Conservation (phyloP, 1,140 invertebrate genomes). For the Laupala kohalensis region DNA sequence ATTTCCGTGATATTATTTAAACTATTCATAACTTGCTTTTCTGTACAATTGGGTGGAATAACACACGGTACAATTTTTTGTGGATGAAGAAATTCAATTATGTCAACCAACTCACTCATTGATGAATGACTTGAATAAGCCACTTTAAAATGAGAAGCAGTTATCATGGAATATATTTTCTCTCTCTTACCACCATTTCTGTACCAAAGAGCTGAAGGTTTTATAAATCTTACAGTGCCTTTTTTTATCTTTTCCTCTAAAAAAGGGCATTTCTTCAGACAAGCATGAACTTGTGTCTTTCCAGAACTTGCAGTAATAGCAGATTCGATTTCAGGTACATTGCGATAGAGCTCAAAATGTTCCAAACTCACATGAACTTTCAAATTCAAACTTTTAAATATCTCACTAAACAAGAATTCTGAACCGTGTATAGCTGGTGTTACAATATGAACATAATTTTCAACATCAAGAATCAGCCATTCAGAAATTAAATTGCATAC, state of each 20-base stretch:
- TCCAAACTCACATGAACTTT: neutral
- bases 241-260: neutral
- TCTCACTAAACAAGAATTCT: neutral
- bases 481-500: neutral
- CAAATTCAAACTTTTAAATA: neutral
- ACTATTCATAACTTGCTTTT: too few relatives aligned
- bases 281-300: neutral
- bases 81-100: neutral
- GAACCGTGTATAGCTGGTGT: constrained; percentile 1
- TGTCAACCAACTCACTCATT: neutral
- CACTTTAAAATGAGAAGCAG: neutral
- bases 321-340: neutral
- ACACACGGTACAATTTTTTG: neutral
- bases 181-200: neutral
- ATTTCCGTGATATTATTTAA: too few relatives aligned
- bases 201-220: neutral
- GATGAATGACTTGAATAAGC: neutral
- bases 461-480: neutral
- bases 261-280: neutral
- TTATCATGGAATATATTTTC: neutral
- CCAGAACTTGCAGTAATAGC: neutral
- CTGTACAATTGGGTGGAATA: neutral
- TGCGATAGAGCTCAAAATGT: neutral
- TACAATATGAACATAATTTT: neutral
- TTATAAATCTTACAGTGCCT: neutral